Conservation (phyloP, 2,888 invertebrate species). For the Chrysolina haemoptera region DNA sequence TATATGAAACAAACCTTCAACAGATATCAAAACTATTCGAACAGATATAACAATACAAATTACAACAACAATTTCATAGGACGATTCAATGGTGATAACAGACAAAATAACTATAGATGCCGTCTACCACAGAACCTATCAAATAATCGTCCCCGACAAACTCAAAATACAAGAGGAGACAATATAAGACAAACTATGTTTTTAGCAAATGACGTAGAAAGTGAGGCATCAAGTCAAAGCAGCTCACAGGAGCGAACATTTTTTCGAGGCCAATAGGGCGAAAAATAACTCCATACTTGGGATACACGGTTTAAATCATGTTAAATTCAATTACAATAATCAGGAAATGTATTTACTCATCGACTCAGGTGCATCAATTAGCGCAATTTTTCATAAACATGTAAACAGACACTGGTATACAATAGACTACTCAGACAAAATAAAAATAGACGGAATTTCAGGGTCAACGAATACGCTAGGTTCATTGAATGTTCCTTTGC, state of each 20-base stretch:
- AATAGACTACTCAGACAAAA: neutral
- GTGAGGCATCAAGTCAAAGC: neutral
- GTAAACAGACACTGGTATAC: neutral
- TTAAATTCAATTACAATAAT: neutral
- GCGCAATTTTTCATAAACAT: neutral
- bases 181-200: neutral
- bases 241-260: neutral
- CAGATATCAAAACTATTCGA: neutral
- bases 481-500: neutral
- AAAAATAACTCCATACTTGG: neutral
- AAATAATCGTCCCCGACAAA: neutral
- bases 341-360: neutral
- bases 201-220: neutral
- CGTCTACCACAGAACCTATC: neutral
- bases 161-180: too few relatives aligned
- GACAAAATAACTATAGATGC: neutral
- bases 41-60: neutral
- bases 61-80: neutral
- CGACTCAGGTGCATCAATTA: neutral
- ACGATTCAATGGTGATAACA: neutral
- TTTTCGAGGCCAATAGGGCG: neutral
- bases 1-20: neutral
- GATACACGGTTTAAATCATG: neutral
- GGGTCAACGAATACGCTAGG: constrained; percentile 11
- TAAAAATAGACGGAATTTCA: neutral